These are phyloP conservation scores for Trematomus bernacchii DNA, from an alignment of 2,797 vertebrate genomes.

Conservation along the genomic window DNA sequence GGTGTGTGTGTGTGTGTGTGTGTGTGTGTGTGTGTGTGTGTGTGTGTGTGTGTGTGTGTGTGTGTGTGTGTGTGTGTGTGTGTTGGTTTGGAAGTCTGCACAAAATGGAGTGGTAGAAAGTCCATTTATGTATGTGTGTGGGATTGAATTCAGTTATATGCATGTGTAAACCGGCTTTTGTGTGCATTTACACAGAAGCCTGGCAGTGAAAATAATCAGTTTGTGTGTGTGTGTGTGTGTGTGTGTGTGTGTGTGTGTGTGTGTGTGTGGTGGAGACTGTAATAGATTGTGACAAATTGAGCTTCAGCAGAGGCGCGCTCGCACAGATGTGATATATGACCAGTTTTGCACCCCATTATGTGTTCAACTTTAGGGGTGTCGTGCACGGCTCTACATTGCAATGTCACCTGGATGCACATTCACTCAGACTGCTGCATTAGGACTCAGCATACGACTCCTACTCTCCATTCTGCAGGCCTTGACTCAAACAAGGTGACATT, in stretches of 20 bases:
- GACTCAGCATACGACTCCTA: slow-evolving; percentile 48
- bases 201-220: slow-evolving; percentile 34
- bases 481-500: slow-evolving; percentile 22
- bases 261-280: slow-evolving; percentile 40
- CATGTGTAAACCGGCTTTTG: background rate
- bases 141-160: background rate
- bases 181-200: slow-evolving; percentile 31
- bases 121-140: background rate
- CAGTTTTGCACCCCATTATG: slow-evolving; percentile 68
- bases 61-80: background rate
- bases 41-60: slow-evolving; percentile 10
- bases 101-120: slow-evolving; percentile 22
- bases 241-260: slow-evolving; percentile 11
- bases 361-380: slow-evolving; percentile 31
- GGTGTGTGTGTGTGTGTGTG: slow-evolving; percentile 7
- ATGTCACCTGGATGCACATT: slow-evolving; percentile 51
- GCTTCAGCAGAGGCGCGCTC: slow-evolving; percentile 43
- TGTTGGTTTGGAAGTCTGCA: slow-evolving; percentile 2
- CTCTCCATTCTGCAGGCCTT: slow-evolving; percentile 11
- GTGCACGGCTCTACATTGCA: slow-evolving; percentile 58
- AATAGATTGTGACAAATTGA: slow-evolving; percentile 64
- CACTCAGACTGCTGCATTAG: slow-evolving; percentile 41
- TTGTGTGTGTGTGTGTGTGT: slow-evolving; percentile 29
- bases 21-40: background rate
- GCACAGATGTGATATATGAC: slow-evolving; percentile 72